Conservation (phyloP, 2,113 vertebrate species). For the Tragelaphus imberbis region DNA sequence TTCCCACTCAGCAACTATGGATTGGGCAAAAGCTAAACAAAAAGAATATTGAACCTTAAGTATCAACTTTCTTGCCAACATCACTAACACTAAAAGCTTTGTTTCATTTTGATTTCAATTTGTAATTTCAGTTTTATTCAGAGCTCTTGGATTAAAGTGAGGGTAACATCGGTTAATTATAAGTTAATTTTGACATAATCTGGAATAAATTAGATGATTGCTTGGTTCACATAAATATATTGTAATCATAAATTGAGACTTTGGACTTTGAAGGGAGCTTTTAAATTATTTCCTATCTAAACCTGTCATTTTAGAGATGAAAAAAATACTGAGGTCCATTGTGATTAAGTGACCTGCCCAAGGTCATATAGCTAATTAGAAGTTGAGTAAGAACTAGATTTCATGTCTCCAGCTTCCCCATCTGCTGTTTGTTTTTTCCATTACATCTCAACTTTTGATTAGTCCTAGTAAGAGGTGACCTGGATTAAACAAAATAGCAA, state of each 20-base stretch:
- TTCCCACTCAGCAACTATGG: background rate
- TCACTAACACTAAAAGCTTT: constrained; percentile 43
- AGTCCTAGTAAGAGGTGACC: constrained; percentile 37
- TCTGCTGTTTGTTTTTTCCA: constrained; percentile 13
- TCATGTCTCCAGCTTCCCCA: constrained; percentile 12
- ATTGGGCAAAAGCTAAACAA: constrained; percentile 24
- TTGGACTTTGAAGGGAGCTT: constrained; percentile 44
- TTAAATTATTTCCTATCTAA: constrained; percentile 62
- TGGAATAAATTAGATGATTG: constrained; percentile 67
- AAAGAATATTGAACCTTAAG: constrained; percentile 33
- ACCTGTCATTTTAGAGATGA: constrained; percentile 63
- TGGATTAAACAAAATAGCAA: constrained; percentile 28
- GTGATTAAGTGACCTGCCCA: constrained; percentile 62
- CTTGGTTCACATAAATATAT: constrained; percentile 55
- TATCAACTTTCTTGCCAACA: constrained; percentile 1
- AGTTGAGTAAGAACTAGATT: constrained; percentile 48
- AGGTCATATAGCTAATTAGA: constrained; percentile 59
- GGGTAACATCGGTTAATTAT: constrained; percentile 52
- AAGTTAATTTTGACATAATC: constrained; percentile 61
- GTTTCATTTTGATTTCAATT: constrained; percentile 55
- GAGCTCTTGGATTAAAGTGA: constrained; percentile 54
- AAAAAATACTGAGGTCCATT: background rate
- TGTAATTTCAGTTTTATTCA: constrained; percentile 50
- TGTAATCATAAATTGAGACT: constrained; percentile 60
- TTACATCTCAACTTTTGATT: constrained; percentile 42